These are phyloP conservation scores for Catostylus mosaicus DNA, from an alignment of 30 jellyfish, hydroid and myxozoan species.

Conservation along the genomic window DNA sequence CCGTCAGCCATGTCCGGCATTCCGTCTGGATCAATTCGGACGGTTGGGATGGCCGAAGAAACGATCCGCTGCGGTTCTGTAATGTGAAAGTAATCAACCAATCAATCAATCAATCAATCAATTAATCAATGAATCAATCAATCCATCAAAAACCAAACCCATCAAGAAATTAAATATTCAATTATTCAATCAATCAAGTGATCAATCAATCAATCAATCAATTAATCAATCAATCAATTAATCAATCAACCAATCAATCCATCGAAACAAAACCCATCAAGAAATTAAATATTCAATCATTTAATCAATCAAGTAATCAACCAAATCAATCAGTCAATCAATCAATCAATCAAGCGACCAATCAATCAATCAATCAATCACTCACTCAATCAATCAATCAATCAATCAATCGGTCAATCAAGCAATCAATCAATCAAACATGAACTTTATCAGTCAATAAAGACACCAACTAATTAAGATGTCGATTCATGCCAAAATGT, in stretches of 20 bases:
- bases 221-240: not conserved
- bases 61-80: slow-evolving; percentile 62
- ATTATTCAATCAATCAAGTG: not conserved
- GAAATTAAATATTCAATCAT: not conserved
- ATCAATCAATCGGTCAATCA: not conserved
- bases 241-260: not conserved
- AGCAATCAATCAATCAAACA: not conserved
- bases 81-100: not conserved
- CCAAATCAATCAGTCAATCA: not conserved
- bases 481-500: not conserved
- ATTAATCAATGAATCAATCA: not conserved
- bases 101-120: not conserved
- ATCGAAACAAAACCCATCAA: not conserved
- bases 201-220: not conserved
- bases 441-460: not conserved
- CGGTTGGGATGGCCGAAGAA: slow-evolving; percentile 73
- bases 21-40: slow-evolving; percentile 78
- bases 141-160: not conserved
- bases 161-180: not conserved
- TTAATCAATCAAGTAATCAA: not conserved
- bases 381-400: not conserved
- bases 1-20: slow-evolving; percentile 64
- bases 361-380: not conserved
- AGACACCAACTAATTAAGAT: not conserved
- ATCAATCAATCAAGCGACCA: not conserved